Evolutionary conservation across 2,888 invertebrate species (phyloP).

Genomic region (Pelosia muscerda): DNA sequence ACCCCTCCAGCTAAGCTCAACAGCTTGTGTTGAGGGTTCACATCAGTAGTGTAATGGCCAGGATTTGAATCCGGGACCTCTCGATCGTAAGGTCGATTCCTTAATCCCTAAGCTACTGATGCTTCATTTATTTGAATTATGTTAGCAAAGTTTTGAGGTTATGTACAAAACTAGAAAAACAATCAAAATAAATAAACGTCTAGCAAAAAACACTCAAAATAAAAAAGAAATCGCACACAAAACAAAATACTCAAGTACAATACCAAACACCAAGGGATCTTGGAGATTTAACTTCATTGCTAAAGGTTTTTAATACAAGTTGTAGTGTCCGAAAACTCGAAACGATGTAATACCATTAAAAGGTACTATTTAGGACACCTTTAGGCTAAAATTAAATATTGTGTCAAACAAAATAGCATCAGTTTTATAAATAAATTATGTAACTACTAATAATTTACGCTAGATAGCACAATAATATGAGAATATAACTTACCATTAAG

Average conservation of each 20-base stretch:
- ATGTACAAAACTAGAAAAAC: not conserved
- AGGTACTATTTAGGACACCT: slow-evolving; percentile 67
- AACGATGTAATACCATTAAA: slow-evolving; percentile 59
- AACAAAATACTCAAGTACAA: slow-evolving; percentile 27
- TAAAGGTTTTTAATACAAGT: slow-evolving; percentile 32
- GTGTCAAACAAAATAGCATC: slow-evolving; percentile 72
- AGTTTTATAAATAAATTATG: slow-evolving; percentile 77
- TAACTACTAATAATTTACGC: slow-evolving; percentile 61
- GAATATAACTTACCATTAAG: slow-evolving; percentile 68
- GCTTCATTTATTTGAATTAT: no score
- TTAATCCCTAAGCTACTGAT: no score
- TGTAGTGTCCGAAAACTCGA: slow-evolving; percentile 38
- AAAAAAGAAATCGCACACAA: slow-evolving; percentile 41
- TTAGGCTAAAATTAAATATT: slow-evolving; percentile 81
- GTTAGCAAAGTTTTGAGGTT: not conserved
- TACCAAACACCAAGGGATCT: slow-evolving; percentile 66
- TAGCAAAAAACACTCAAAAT: not conserved
- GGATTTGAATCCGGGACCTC: no score
- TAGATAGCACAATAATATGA: slow-evolving; percentile 21
- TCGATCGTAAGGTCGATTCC: no score
- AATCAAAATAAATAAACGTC: not conserved
- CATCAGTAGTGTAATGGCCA: no score
- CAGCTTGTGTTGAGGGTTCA: no score
- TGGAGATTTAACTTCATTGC: slow-evolving; percentile 57
- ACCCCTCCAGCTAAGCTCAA: no score